Evolutionary conservation across 2,797 vertebrate genomes (phyloP).

Genomic region (Notolepis coatsorum): DNA sequence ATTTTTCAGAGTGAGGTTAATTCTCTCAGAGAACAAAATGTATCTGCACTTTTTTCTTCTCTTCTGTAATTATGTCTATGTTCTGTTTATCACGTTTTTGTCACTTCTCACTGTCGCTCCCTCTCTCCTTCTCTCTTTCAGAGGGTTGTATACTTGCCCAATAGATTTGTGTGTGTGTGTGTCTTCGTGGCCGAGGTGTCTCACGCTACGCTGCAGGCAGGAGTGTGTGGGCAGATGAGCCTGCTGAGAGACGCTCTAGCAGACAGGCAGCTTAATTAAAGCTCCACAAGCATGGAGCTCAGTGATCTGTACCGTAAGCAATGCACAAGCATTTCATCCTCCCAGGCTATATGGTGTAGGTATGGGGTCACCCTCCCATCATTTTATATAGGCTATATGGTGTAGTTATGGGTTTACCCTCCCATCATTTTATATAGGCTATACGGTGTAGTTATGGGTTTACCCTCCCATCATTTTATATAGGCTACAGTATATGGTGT

Average conservation of each 20-base stretch:
- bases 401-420: no score
- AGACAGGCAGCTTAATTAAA: conserved; percentile 8
- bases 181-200: background rate
- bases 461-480: no score
- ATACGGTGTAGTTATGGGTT: no score
- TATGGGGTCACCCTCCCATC: no score
- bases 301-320: conserved; percentile 1
- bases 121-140: background rate
- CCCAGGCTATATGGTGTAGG: background rate
- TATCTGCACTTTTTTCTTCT: no score
- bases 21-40: no score
- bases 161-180: background rate
- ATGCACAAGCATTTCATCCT: background rate
- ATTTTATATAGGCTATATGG: no score
- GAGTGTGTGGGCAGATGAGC: background rate
- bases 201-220: background rate
- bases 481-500: no score
- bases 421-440: no score
- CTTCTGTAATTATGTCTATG: background rate
- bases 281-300: background rate
- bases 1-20: no score
- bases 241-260: background rate
- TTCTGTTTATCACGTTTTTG: background rate
- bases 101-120: background rate
- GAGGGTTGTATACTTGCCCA: no score